Base-by-base conservation (phyloP, 2,113 vertebrate species). In the Ascaphus truei region DNA sequence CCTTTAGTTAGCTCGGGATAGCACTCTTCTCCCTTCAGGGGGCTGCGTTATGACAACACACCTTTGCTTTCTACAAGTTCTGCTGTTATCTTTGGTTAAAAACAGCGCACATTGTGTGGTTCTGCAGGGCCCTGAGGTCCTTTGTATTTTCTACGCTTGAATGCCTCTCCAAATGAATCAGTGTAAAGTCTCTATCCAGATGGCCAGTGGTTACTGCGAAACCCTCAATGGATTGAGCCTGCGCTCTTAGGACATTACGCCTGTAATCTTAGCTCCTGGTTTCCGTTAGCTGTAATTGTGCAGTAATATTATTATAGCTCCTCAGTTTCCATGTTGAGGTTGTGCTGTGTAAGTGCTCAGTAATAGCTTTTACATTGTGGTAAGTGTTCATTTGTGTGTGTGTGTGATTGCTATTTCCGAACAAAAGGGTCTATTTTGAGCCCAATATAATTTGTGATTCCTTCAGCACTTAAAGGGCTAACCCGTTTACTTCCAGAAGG, bases 241-340 rank as follows among this genome's bases (percentile, higher is more conserved):
- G 31, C 16, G 22, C 7, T 43, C 63, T 16, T 18, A 18, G 55
- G 50, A 66, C 63, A 43, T 56, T 27, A 45, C 36, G 15, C 36
- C 27, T 16, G 29, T 25, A 23, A 23, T 50, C 2, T 9, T 3
- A 26, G 27, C 51, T 29, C 12, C 63, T 56, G 63, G 23, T 45
- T 43, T 67, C 8, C 43, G 33, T 53, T 65, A 53, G 30, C 34
- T 50, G 43, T 64, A 64, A 52, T 51, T 64, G 11, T 22, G 15
- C 41, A 47, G 39, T 65, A 65, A 65, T 53, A 23, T 20, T 48
- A 67, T 67, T 55, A 67, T 16, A 25, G 7, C 51, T 31, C 16
- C 27, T 43, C 8, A 31, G 22, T 67, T 43, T 67, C 36, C 62
- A 66, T 66, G 16, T 33, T 33, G 43, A 29, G 26, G 13, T 7